Evolutionary conservation across 2,888 invertebrate species (phyloP).

Genomic region (Meteorus cinctellus): DNA sequence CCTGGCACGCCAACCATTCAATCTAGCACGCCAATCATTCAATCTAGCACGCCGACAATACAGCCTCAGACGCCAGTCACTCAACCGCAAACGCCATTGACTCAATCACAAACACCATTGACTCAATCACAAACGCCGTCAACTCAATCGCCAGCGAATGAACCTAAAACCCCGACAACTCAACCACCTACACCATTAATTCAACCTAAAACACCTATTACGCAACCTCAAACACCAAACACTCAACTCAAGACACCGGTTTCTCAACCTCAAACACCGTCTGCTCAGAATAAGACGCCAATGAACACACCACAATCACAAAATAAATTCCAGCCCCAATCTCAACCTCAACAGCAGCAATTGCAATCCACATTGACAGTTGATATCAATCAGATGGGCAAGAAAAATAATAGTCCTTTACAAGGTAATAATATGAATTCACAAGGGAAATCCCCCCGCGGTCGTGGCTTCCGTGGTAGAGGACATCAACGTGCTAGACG

Average conservation of each 20-base stretch:
- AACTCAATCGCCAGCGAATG: neutral
- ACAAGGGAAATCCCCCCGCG: slow-evolving; percentile 53
- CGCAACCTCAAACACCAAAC: neutral
- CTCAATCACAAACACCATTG: slow-evolving; percentile 17
- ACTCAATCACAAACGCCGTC: neutral
- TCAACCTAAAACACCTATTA: slow-evolving; percentile 3
- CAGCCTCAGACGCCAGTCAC: neutral
- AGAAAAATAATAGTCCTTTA: slow-evolving; percentile 7
- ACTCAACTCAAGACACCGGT: neutral
- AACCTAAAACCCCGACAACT: no score
- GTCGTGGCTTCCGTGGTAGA: slow-evolving; percentile 61
- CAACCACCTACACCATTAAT: no score
- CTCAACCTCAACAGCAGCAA: slow-evolving; percentile 24
- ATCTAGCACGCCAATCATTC: slow-evolving; percentile 7
- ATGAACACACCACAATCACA: slow-evolving; percentile 46
- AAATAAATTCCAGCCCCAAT: slow-evolving; percentile 38
- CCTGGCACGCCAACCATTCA: slow-evolving; percentile 2
- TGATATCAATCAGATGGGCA: slow-evolving; percentile 1
- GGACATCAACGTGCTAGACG: slow-evolving; percentile 65
- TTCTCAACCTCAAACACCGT: neutral
- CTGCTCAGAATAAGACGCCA: neutral
- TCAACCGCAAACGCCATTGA: slow-evolving; percentile 23
- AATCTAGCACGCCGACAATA: slow-evolving; percentile 11
- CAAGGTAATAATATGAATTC: slow-evolving; percentile 27
- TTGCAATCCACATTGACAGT: slow-evolving; percentile 23